A percentile compares a stretch with the other conserved stretches of the same genome.
Conservation (phyloP, 2,797 vertebrate genomes). For the Cirrhinus mrigala region DNA sequence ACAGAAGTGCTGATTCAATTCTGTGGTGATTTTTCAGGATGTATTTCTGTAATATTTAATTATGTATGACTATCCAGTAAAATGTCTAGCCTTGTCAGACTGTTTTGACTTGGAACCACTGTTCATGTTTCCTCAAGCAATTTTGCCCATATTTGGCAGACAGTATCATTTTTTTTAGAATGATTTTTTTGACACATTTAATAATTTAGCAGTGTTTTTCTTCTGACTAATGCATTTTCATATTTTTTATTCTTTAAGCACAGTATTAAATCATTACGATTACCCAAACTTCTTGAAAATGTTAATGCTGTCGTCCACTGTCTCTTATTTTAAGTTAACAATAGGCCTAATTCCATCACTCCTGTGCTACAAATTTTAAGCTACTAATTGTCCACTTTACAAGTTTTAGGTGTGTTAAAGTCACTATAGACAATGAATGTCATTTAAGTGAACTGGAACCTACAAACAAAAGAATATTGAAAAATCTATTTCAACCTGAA, state of each 20-base stretch:
- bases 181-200: neutral
- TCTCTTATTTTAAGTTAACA: neutral
- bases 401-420: neutral
- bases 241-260: neutral
- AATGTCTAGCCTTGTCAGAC: slow-evolving; percentile 23
- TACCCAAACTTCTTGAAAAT: neutral
- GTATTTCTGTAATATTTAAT: slow-evolving; percentile 27
- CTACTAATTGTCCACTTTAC: neutral
- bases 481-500: slow-evolving; percentile 22
- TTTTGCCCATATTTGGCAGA: neutral
- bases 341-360: neutral
- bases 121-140: neutral
- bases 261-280: neutral
- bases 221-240: neutral
- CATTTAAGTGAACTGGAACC: neutral
- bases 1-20: slow-evolving; percentile 17
- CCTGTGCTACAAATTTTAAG: neutral
- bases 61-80: slow-evolving; percentile 25
- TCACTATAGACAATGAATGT: neutral
- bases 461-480: slow-evolving; percentile 1
- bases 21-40: neutral
- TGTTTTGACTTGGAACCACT: neutral
- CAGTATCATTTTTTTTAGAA: neutral
- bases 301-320: neutral
- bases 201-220: neutral